A percentile compares a stretch with the other conserved stretches of the same genome.
Conservation (phyloP, 2,797 vertebrate genomes). For the Dromococcyx pavoninus region DNA sequence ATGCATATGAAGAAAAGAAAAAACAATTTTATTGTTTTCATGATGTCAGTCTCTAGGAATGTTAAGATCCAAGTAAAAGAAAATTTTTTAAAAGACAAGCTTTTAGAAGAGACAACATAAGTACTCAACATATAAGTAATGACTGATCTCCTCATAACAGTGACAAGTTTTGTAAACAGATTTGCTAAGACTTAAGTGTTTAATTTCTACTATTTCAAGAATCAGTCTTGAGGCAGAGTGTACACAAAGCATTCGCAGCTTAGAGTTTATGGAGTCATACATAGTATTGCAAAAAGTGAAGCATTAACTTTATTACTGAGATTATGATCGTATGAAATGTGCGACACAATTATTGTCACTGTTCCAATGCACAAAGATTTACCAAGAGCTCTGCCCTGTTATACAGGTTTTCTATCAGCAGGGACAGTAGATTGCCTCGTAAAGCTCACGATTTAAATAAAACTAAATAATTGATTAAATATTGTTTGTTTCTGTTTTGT, state of each 20-base stretch:
- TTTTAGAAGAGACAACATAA: background rate
- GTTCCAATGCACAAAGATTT: background rate
- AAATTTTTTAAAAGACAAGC: background rate
- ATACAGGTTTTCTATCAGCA: background rate
- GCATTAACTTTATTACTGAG: background rate
- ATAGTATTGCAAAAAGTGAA: background rate
- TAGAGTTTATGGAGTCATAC: background rate
- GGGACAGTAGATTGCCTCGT: background rate
- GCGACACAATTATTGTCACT: background rate
- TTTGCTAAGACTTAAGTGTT: background rate
- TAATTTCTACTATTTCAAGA: background rate
- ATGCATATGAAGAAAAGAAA: background rate
- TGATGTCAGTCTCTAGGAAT: background rate
- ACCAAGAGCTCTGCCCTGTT: background rate
- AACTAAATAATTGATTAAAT: background rate
- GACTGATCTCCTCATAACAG: background rate
- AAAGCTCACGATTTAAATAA: background rate
- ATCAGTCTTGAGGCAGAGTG: background rate
- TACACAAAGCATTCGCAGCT: background rate
- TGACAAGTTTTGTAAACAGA: background rate
- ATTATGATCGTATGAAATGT: background rate
- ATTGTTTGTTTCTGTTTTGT: background rate
- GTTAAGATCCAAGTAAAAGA: background rate
- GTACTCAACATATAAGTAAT: background rate
- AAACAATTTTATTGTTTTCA: background rate